Evolutionary conservation across 2,888 invertebrate species (phyloP).

Genomic region (Palloptera scutellata): DNA sequence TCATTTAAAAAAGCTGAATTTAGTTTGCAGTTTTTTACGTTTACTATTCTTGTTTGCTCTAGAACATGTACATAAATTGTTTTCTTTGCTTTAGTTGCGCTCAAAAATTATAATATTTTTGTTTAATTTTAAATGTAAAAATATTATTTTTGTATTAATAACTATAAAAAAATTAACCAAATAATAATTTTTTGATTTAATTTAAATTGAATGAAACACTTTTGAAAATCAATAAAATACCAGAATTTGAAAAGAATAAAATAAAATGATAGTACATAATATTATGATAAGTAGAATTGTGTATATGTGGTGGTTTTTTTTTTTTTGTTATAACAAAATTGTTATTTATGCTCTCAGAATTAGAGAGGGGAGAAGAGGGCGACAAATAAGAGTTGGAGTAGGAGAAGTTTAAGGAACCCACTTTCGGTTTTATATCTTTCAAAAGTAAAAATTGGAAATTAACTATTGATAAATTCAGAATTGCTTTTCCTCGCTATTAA

Average conservation of each 20-base stretch:
- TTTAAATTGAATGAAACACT: background rate
- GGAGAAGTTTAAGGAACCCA: no score
- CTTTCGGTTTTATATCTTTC: no score
- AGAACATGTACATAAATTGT: background rate
- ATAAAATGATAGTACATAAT: background rate
- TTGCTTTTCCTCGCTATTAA: no score
- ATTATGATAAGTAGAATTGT: no score
- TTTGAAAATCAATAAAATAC: background rate
- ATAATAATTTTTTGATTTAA: background rate
- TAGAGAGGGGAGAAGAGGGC: no score
- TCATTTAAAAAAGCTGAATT: background rate
- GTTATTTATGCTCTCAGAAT: no score
- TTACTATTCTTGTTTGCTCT: slow-evolving; percentile 3
- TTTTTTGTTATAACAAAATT: no score
- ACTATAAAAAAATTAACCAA: background rate
- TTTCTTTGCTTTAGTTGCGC: slow-evolving; percentile 30
- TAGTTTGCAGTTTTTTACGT: slow-evolving; percentile 12
- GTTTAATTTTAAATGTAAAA: slow-evolving; percentile 9
- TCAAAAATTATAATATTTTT: slow-evolving; percentile 37
- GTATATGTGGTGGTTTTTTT: no score
- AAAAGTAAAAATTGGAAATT: no score
- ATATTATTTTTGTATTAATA: background rate
- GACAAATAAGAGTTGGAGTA: no score
- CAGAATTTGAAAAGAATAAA: background rate
- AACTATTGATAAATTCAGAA: no score